Conservation (phyloP, 2,797 vertebrate species). For the Sebastes ruberrimus region DNA sequence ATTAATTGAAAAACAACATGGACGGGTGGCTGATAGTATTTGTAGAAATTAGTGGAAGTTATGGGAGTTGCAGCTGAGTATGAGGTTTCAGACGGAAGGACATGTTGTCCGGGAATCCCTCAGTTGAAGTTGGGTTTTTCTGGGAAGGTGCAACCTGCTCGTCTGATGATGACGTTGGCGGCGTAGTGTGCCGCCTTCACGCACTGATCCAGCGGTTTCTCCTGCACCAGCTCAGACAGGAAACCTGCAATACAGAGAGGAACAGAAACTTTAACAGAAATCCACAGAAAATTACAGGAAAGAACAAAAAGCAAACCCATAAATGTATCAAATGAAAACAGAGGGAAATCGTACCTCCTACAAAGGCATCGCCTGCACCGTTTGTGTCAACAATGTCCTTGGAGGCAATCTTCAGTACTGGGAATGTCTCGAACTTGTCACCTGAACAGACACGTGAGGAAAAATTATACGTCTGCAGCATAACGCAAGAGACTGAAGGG, state of each 20-base stretch:
- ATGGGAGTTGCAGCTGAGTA: not conserved
- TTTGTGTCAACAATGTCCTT: conserved; percentile 95
- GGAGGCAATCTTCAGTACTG: conserved; percentile 90
- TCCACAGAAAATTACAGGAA: not conserved
- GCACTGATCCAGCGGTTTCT: conserved; percentile 88
- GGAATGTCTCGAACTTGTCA: conserved; percentile 87
- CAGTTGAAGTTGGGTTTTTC: conserved; percentile 95
- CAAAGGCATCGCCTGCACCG: conserved; percentile 98
- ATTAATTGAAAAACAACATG: not conserved
- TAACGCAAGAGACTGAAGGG: not conserved
- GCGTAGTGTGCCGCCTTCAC: conserved; percentile 94
- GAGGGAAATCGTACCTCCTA: conserved; percentile 87
- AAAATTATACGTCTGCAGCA: conserved; percentile 24
- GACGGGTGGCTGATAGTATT: conserved; percentile 25
- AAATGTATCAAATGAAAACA: not conserved
- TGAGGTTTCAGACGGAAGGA: conserved; percentile 20
- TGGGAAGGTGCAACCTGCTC: conserved; percentile 94
- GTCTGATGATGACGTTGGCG: conserved; percentile 91
- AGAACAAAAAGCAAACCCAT: not conserved
- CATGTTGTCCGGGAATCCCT: conserved; percentile 45
- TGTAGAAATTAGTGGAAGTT: not conserved
- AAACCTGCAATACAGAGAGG: conserved; percentile 83
- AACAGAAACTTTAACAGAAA: not conserved
- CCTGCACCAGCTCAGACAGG: conserved; percentile 92
- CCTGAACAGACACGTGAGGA: conserved; percentile 69